Conservation (phyloP, 2,888 invertebrate species). For the Drymonia ruficornis region DNA sequence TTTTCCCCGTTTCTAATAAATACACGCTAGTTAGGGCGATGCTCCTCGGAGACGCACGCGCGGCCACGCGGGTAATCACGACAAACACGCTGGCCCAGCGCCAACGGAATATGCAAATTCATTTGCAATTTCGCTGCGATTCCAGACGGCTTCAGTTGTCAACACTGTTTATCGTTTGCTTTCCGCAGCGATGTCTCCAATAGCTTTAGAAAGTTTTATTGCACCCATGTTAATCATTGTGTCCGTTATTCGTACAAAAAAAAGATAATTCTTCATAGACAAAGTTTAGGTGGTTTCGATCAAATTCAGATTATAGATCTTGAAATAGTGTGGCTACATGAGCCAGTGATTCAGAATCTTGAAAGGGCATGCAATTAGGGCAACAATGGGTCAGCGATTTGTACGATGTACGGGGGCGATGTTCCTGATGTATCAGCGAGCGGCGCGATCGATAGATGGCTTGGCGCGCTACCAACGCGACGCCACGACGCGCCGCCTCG, state of each 20-base stretch:
- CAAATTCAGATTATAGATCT: not conserved
- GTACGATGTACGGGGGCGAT: conserved; percentile 39
- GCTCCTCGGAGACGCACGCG: conserved; percentile 42
- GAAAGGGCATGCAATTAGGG: conserved; percentile 61
- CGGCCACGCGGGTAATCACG: conserved; percentile 44
- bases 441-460: conserved; percentile 35
- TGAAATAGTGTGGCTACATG: conserved; percentile 4
- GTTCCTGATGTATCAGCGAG: conserved; percentile 32
- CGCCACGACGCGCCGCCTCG: conserved; percentile 23
- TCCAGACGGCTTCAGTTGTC: conserved; percentile 58
- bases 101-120: conserved; percentile 73
- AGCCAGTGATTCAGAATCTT: conserved; percentile 58
- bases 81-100: conserved; percentile 59
- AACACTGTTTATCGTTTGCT: conserved; percentile 49
- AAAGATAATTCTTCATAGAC: conserved; percentile 7
- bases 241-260: not conserved
- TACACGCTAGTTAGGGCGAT: conserved; percentile 42
- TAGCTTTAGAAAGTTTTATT: not conserved
- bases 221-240: not conserved
- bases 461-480: conserved; percentile 54
- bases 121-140: conserved; percentile 64
- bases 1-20: conserved; percentile 9
- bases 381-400: conserved; percentile 60
- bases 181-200: conserved; percentile 25
- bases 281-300: conserved; percentile 7